Evolutionary conservation across 2,113 vertebrate species (phyloP), one percentile per base, ranked within the genome.

Genomic region (Motacilla alba): DNA sequence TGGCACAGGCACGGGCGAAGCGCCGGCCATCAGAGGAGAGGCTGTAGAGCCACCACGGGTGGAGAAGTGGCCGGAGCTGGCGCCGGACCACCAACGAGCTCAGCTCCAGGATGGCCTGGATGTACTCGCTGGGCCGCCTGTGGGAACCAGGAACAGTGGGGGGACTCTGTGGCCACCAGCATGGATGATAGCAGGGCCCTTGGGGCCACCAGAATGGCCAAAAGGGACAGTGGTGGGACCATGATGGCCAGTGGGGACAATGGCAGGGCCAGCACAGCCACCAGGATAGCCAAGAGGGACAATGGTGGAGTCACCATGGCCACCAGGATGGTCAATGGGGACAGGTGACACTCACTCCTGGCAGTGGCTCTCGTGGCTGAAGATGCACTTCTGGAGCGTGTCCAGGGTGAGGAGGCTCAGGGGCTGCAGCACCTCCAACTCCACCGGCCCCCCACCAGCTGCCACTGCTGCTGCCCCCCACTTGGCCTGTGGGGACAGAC

Each of bases 71-170:
- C 7, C 14, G 95, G 0, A 96, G 94, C 3, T 98, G 98, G 6
- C 98, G 98, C 27, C 96, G 96, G 7, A 99, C 98, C 19, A 99
- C 97, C 93, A 99, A 95, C 0, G 97, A 93, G 5, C 98, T 98
- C 89, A 99, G 97, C 95, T 99, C 98, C 26, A 98, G 93, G 55
- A 99, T 99, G 91, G 99, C 98, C 1, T 98, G 92, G 53, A 99
- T 98, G 55, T 99, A 99, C 39, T 98, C 97, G 3, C 98, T 98
- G 91, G 97, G 92, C 6, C 78, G 97, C 94, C 99, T 99, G 93
- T 0, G 9, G 59, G 49, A 16, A n/a, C 4, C 16, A 0, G 33
- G 47, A 23, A 56, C 41, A 4, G 3, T 5, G 18, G 7, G 13
- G 22, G 43, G 17, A 44, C 46, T 13, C 26, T 35, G 11, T 0